Evolutionary conservation across 2,888 invertebrate genomes (phyloP).

Genomic region (Hololepta plana): DNA sequence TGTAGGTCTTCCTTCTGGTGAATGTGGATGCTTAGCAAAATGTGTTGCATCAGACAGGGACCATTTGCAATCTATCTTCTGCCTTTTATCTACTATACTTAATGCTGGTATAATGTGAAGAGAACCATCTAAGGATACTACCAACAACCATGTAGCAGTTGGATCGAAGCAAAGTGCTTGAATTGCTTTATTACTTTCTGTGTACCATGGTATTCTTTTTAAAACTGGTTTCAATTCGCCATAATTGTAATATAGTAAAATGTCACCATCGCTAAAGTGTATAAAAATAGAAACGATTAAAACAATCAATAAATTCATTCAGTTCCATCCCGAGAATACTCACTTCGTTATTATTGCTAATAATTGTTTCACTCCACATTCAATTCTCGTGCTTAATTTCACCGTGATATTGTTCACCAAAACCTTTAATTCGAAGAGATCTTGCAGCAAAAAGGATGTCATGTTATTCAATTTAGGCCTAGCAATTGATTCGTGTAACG

Average conservation of each 20-base stretch:
- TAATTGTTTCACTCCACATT: slow-evolving; percentile 27
- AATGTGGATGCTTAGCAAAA: slow-evolving; percentile 24
- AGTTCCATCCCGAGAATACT: slow-evolving; percentile 6
- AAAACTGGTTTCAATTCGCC: slow-evolving; percentile 24
- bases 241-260: slow-evolving; percentile 25
- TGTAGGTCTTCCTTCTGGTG: slow-evolving; percentile 31
- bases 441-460: slow-evolving; percentile 14
- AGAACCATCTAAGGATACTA: slow-evolving; percentile 39
- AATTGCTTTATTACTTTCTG: slow-evolving; percentile 27
- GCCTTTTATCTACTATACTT: slow-evolving; percentile 34
- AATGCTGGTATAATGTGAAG: slow-evolving; percentile 42
- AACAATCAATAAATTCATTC: slow-evolving; percentile 1
- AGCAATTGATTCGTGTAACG: neutral
- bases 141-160: slow-evolving; percentile 57
- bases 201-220: slow-evolving; percentile 25
- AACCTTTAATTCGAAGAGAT: slow-evolving; percentile 24
- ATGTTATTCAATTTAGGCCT: slow-evolving; percentile 5
- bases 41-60: slow-evolving; percentile 35
- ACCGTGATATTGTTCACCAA: slow-evolving; percentile 24
- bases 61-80: slow-evolving; percentile 37
- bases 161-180: slow-evolving; percentile 71
- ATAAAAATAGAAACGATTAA: too few relatives aligned
- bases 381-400: slow-evolving; percentile 22
- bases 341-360: slow-evolving; percentile 23
- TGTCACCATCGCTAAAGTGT: slow-evolving; percentile 22